Base-by-base conservation (phyloP, 1,140 invertebrate species). In the Bombus polaris region DNA sequence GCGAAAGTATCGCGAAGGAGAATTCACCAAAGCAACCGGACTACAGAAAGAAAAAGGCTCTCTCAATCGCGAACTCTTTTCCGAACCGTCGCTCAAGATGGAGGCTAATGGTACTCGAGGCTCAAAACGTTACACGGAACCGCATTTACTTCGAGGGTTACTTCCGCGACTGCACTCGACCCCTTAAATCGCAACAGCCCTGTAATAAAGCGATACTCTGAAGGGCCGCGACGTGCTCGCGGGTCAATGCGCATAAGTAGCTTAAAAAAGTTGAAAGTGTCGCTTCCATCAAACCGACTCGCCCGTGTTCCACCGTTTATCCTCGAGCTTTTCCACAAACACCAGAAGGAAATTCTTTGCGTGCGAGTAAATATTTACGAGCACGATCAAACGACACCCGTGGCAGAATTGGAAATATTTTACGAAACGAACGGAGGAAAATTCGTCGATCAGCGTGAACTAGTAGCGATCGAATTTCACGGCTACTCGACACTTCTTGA, bases 211-310 rank as follows among this genome's bases (percentile, higher is more conserved):
- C 76, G 74, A 71, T 72, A 77, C 15, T 47, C 32, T 22, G 42
- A 39, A 80, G 82, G 47, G 74, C 62, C 25, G 75, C 75, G 65
- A 44, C 47, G 42, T 78, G 47, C 75, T 79, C 76, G 32, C 65
- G 53, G 66, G 75, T 84, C 66, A 66, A 78, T 59, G 75, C 82
- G 81, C 81, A 10, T 28, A 70, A 78, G 75, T 71, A 79, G 74
- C 75, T 84, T 70, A 5, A 71, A 37, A 59, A 71, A 84, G 44
- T 39, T 66, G 32, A 25, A 65, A 70, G 35, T 25, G 18, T 35
- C 80, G 28, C 10, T 44, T 72, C 8, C 32, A 3, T 18, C 10
- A 12, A 37, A 39, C 42, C 10, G 4, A 37, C n/a, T 35, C 57
- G 28, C 28, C 59, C 22, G 25, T 70, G 25, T 47, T 79, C 35